Percentiles rank a stretch among this genome's conserved stretches.
phyloP scores from a whole-genome alignment of 2,888 invertebrate genomes.

The Lordiphosa andalusiaca region DNA sequence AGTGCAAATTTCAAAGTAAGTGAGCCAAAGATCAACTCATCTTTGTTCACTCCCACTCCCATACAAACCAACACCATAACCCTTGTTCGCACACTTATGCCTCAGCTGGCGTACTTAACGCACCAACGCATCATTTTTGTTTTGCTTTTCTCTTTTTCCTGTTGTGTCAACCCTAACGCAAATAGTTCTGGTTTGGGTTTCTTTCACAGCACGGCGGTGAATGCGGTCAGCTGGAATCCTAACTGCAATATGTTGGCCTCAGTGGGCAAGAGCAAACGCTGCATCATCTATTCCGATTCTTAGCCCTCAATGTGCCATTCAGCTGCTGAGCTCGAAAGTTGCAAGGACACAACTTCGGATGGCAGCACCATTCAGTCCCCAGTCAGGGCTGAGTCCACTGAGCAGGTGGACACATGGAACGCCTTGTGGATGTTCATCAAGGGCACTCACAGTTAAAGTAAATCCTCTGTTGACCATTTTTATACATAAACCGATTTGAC shows the following conservation, averaged over 20 bases:
- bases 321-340: constrained; percentile 2
- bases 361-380: constrained; percentile 4
- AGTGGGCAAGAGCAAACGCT: constrained; percentile 91
- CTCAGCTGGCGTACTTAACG: constrained; percentile 14
- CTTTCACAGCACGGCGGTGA: constrained; percentile 88
- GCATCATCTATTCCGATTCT: constrained; percentile 89
- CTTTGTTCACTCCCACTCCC: no score
- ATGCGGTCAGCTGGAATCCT: constrained; percentile 94
- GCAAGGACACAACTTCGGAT: constrained; percentile 2
- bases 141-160: constrained; percentile 17
- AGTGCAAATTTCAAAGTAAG: no score
- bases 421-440: constrained; percentile 7
- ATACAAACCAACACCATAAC: no score
- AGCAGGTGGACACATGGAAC: constrained; percentile 4
- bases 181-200: constrained; percentile 75
- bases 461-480: constrained; percentile 13
- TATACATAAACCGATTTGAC: constrained; percentile 4
- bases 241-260: constrained; percentile 89
- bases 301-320: constrained; percentile 53
- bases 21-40: not conserved
- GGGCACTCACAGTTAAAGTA: constrained; percentile 8
- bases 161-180: constrained; percentile 30
- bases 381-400: constrained; percentile 1
- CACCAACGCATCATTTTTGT: constrained; percentile 26
- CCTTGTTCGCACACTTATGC: no score